Percentiles rank a stretch among this genome's conserved stretches.
These are phyloP conservation scores for Donacobius atricapilla DNA, from an alignment of 2,113 vertebrate species.

Conservation along the genomic window DNA sequence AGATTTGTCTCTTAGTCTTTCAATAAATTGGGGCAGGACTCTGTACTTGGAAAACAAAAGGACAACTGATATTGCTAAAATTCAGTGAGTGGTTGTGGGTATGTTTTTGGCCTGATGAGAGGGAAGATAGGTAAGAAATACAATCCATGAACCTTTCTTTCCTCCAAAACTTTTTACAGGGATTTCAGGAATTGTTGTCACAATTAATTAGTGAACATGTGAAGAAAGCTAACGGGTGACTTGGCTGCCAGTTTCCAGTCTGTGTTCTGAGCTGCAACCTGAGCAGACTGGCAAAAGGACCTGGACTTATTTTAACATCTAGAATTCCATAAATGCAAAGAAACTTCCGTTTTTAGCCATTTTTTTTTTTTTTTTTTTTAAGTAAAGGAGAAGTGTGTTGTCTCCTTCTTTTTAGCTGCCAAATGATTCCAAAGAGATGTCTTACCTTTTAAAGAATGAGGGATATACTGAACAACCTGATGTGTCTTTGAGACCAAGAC, in stretches of 20 bases:
- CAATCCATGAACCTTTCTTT: background rate
- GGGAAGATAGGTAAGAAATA: background rate
- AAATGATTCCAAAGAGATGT: background rate
- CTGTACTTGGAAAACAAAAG: background rate
- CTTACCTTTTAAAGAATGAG: background rate
- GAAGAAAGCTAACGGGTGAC: background rate
- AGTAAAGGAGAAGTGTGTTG: background rate
- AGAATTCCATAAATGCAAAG: background rate
- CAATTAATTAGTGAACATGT: background rate
- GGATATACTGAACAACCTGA: background rate
- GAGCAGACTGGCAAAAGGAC: background rate
- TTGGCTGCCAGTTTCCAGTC: background rate
- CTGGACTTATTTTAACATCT: background rate
- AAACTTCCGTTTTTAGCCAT: background rate
- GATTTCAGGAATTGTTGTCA: background rate
- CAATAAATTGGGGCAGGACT: background rate
- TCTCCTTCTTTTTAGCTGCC: background rate
- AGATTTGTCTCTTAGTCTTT: conserved; percentile 19
- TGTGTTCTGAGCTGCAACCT: background rate
- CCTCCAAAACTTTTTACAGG: background rate
- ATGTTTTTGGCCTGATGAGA: background rate
- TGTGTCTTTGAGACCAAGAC: background rate
- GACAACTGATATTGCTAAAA: background rate
- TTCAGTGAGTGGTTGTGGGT: background rate
- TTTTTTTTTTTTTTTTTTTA: background rate